Base-by-base conservation (phyloP, 2,113 vertebrate species). In the Gymnarchus niloticus region DNA sequence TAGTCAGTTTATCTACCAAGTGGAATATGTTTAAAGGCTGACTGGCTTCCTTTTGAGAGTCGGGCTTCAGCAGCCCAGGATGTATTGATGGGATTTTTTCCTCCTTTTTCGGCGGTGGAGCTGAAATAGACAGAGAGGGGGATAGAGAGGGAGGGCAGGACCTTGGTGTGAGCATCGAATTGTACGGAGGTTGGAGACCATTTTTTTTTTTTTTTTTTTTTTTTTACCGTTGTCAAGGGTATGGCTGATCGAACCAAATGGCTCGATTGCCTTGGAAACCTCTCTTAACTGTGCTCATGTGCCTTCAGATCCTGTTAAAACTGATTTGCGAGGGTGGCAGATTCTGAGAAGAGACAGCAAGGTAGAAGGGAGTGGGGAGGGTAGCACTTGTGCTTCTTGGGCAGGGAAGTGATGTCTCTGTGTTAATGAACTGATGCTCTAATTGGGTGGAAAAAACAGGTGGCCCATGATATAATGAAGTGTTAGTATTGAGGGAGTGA, bases 271-370 rank as follows among this genome's bases (percentile, higher is more conserved):
- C 89, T 91, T 87, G 28, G 87, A 85, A 89, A 90, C 88, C 83
- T 90, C 91, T 84, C 28, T 81, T 83, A 88, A 91, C 89, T 86
- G 89, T 83, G 84, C 87, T 92, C 90, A 90, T 90, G 91, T 91
- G 92, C 92, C 90, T 90, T 91, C 93, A 92, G 92, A 93, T 89
- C 88, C 91, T 90, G 93, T 94, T 93, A 93, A 84, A 90, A 93
- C 88, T 85, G 89, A 91, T 92, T 89, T 88, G 91, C 87, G 84
- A 54, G 84, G 83, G 84, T 86, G 56, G 80, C 51, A 23, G n/a
- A 85, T 80, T 17, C 33, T 6, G 33, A n/a, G 73, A 56, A 6
- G 49, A 48, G 69, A 6, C 59, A 33, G 65, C 51, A 41, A 46
- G 33, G 28, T 19, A 2, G 3, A 6, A 56, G 56, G 37, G 21